Evolutionary conservation across 2,797 vertebrate genomes (phyloP).

Genomic region (Hylomyscus alleni): DNA sequence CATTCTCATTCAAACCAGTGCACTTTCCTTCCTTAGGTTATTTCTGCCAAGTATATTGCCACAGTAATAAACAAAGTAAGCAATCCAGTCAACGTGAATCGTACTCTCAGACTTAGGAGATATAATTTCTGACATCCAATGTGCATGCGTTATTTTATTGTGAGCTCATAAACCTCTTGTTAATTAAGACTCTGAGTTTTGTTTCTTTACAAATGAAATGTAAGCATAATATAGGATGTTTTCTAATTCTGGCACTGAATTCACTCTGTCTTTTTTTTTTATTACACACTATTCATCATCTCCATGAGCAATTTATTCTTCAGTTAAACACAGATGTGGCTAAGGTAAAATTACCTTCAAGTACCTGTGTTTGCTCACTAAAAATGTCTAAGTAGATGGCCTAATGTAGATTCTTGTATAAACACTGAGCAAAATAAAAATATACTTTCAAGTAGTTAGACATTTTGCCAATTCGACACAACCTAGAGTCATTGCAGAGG

Average conservation of each 20-base stretch:
- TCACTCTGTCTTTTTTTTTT: not conserved
- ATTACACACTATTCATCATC: not conserved
- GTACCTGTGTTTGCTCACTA: not conserved
- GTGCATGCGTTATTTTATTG: not conserved
- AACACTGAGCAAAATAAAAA: not conserved
- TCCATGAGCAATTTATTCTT: not conserved
- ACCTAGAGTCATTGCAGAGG: not conserved
- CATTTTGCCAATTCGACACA: no score
- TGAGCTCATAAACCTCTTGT: slow-evolving; percentile 50
- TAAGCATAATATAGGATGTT: not conserved
- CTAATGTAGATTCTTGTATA: not conserved
- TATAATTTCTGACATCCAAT: not conserved
- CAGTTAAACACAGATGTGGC: not conserved
- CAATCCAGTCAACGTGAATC: not conserved
- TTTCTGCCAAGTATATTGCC: not conserved
- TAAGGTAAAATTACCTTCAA: not conserved
- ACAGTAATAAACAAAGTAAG: not conserved
- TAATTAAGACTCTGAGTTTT: not conserved
- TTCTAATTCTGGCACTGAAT: not conserved
- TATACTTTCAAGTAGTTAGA: not conserved
- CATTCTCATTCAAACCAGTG: not conserved
- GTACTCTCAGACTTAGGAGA: slow-evolving; percentile 10
- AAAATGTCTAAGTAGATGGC: not conserved
- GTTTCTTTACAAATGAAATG: slow-evolving; percentile 32
- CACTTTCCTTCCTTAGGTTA: not conserved